Evolutionary conservation across 53 echinoderm and acorn worm genomes (phyloP).

Genomic region (Glandiceps talaboti): DNA sequence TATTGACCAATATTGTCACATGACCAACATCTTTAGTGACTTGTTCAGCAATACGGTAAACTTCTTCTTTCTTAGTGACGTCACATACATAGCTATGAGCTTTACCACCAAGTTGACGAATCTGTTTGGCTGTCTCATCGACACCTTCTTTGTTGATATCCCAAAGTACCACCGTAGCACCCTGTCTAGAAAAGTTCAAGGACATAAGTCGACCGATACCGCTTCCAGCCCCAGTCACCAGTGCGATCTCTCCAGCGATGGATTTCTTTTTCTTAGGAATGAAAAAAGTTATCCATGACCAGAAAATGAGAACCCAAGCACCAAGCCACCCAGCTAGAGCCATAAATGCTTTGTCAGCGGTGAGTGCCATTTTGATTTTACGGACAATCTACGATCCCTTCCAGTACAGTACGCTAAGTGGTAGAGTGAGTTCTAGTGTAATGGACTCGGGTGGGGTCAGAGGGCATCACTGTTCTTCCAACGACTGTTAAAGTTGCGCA

Average conservation of each 20-base stretch:
- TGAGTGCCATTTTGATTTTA: too few relatives aligned
- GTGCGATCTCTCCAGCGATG: background rate
- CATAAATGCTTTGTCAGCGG: too few relatives aligned
- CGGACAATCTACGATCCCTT: too few relatives aligned
- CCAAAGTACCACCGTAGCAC: conserved; percentile 64
- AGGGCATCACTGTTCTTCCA: too few relatives aligned
- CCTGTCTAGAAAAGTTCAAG: conserved; percentile 8
- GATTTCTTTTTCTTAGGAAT: background rate
- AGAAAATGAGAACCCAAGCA: too few relatives aligned
- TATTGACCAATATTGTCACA: conserved; percentile 7
- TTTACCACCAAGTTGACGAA: background rate
- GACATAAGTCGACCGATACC: conserved; percentile 31
- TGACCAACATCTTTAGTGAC: background rate
- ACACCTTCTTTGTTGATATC: conserved; percentile 10
- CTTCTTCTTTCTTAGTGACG: background rate
- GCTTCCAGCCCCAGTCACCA: conserved; percentile 14
- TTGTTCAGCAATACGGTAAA: background rate
- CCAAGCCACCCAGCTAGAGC: too few relatives aligned
- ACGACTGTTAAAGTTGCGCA: too few relatives aligned
- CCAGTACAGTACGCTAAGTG: too few relatives aligned
- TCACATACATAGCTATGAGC: background rate
- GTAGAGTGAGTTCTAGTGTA: too few relatives aligned
- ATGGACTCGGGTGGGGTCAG: too few relatives aligned
- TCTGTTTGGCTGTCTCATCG: background rate
- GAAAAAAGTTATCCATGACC: too few relatives aligned